Evolutionary conservation across 2,888 invertebrate genomes (phyloP).

Genomic region (Mythimna pallens): DNA sequence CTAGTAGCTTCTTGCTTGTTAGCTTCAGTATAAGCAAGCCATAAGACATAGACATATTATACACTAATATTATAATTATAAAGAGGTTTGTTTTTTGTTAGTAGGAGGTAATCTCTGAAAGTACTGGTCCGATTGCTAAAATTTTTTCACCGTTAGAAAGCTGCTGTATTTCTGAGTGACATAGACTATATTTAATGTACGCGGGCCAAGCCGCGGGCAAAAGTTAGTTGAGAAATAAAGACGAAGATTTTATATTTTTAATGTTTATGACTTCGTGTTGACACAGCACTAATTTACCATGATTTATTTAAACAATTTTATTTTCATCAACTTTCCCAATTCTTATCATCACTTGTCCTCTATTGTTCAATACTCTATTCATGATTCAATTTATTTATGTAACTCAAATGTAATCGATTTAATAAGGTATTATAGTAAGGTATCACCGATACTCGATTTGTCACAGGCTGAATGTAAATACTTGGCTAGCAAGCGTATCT

Average conservation of each 20-base stretch:
- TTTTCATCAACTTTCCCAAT: slow-evolving; percentile 2
- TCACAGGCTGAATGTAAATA: slow-evolving; percentile 72
- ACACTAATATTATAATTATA: no score
- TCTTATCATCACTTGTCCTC: neutral
- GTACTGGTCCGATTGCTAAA: no score
- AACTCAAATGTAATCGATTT: slow-evolving; percentile 38
- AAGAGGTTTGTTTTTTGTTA: no score
- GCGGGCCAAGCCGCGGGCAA: no score
- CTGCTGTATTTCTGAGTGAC: no score
- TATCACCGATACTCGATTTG: slow-evolving; percentile 55
- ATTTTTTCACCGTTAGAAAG: no score
- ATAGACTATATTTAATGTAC: no score
- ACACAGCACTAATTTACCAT: neutral
- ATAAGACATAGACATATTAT: no score
- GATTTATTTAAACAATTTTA: neutral
- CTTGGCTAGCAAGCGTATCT: slow-evolving; percentile 80
- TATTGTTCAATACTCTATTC: slow-evolving; percentile 7
- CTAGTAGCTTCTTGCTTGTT: neutral
- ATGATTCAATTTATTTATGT: slow-evolving; percentile 3
- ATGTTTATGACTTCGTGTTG: neutral
- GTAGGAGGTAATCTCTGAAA: no score
- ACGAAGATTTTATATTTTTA: neutral
- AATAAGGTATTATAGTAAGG: slow-evolving; percentile 15
- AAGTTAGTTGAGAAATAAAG: neutral
- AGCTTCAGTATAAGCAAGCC: neutral